Base-by-base conservation (phyloP, 92 coral and sea anemone species). In the Pocillopora grandis region DNA sequence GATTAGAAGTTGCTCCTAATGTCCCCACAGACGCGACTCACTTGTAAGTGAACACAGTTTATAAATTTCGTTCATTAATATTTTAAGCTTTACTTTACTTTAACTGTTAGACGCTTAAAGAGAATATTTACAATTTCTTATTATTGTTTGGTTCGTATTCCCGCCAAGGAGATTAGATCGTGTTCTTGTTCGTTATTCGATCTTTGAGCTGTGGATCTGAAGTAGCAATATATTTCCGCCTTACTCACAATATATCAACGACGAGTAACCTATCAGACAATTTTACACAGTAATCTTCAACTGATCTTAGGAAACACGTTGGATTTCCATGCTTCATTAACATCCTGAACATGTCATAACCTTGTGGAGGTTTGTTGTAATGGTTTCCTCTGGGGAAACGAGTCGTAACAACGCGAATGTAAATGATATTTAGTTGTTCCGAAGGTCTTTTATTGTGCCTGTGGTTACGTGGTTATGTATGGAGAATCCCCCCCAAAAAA, bases 1-100 rank as follows among this genome's bases (percentile, higher is more conserved):
- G 66, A 35, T 66, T 56, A 62, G 76, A 84, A 23, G 76, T 73
- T 76, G 64, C 69, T 76, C 88, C 88, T n/a, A 68, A 68, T 35
- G 57, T 84, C 57, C 88, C 83, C 14, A 42, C 61, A 35, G 82
- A 84, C 52, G 23, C 76, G 2, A 84, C 88, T 8, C 59, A 76
- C 37, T n/a, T 84, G 88, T 84, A 58, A 84, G 88, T 84, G 79
- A 48, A 75, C 14, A 65, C 17, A 58, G 5, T 27, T 27, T 27
- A 27, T 18, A 10, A 13, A 72, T 49, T 12, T 9, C 64, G 71
- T 73, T 16, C 71, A 19, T 72, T 33, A 56, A 69, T 80, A 31
- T 68, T 67, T 79, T 69, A 68, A 2, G 56, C 19, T 5, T 20
- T 67, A 56, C 36, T 80, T 67, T 80, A 33, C 67, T 58, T 55